Percentiles rank a stretch among this genome's conserved stretches.
phyloP scores from a whole-genome alignment of 2,797 vertebrate species.

The Lagorchestes hirsutus region DNA sequence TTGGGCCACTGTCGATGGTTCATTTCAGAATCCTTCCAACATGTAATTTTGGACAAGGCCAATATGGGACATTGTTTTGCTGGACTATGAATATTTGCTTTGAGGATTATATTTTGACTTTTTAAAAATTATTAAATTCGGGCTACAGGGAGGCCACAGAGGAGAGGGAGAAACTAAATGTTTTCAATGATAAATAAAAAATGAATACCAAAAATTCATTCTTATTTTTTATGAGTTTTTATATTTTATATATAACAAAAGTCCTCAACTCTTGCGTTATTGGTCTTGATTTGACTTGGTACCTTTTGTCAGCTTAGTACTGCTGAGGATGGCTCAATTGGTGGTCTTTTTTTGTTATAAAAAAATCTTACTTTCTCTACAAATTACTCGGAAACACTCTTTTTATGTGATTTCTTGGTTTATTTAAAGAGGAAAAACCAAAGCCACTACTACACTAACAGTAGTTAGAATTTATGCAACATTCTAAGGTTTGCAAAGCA shows the following conservation, averaged over 20 bases:
- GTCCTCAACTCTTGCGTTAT: not conserved
- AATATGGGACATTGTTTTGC: not conserved
- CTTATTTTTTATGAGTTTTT: not conserved
- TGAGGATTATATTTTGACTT: not conserved
- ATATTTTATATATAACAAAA: not conserved
- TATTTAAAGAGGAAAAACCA: not conserved
- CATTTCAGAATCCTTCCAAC: not conserved
- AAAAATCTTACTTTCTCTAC: not conserved
- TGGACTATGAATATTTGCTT: not conserved
- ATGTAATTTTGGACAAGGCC: not conserved
- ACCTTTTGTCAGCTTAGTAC: not conserved
- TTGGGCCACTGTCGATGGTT: not conserved
- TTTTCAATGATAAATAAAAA: not conserved
- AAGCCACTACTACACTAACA: not conserved
- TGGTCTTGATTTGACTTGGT: not conserved
- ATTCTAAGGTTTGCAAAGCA: not conserved
- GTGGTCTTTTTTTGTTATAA: not conserved
- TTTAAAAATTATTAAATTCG: not conserved
- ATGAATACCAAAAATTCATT: not conserved
- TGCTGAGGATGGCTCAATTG: not conserved
- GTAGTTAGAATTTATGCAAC: not conserved
- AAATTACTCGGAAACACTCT: not conserved
- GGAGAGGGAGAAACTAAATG: not conserved
- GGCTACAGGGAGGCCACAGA: not conserved
- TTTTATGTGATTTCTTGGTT: not conserved